Evolutionary conservation across 2,113 vertebrate species (phyloP).

Genomic region (Aleadryas rufinucha): DNA sequence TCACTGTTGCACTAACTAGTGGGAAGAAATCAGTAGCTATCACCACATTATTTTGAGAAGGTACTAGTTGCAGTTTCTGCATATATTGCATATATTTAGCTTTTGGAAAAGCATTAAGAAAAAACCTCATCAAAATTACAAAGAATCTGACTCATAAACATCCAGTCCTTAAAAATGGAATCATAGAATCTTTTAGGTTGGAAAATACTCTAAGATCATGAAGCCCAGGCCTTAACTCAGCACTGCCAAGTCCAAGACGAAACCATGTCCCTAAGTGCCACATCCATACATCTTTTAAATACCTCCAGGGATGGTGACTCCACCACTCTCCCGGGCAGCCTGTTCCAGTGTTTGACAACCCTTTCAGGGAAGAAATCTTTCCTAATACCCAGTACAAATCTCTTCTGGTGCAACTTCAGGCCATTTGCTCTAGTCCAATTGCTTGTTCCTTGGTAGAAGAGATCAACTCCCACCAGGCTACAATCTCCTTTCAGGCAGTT

Average conservation of each 20-base stretch:
- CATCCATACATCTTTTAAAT: not conserved
- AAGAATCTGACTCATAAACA: not conserved
- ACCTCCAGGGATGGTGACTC: not conserved
- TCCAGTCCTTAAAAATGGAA: not conserved
- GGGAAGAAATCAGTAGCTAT: not conserved
- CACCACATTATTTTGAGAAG: not conserved
- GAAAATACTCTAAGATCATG: not conserved
- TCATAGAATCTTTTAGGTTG: fast-evolving
- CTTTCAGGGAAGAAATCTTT: not conserved
- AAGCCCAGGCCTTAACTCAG: not conserved
- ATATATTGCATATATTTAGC: not conserved
- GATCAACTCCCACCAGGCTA: not conserved
- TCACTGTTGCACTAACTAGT: not conserved
- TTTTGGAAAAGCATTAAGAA: not conserved
- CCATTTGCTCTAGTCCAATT: not conserved
- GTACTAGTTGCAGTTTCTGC: not conserved
- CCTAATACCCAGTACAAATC: not conserved
- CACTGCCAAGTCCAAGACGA: not conserved
- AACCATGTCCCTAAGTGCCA: not conserved
- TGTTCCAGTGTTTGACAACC: not conserved
- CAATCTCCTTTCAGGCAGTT: not conserved
- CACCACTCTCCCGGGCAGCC: not conserved
- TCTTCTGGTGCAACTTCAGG: not conserved
- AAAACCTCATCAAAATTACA: not conserved
- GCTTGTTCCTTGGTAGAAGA: not conserved